phyloP scores from a whole-genome alignment of 2,113 vertebrate genomes.

The Lanius ludovicianus region DNA sequence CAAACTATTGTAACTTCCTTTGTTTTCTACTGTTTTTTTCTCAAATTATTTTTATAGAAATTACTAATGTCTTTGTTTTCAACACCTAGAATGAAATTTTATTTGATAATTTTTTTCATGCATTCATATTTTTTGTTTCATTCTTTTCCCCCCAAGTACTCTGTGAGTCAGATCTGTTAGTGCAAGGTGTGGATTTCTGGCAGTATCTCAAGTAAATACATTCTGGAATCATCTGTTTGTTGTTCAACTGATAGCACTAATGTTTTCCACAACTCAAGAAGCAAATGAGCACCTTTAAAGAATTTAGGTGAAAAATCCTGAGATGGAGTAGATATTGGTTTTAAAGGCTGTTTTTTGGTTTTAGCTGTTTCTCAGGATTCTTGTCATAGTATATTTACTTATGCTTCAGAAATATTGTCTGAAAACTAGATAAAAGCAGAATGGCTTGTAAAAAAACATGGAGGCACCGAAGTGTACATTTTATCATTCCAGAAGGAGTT shows the following conservation, averaged over 20 bases:
- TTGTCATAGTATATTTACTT: background rate
- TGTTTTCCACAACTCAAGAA: background rate
- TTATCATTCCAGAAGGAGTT: background rate
- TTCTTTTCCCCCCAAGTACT: too few species aligned
- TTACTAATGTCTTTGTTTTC: background rate
- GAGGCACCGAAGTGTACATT: background rate
- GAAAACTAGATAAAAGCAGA: background rate
- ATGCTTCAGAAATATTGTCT: background rate
- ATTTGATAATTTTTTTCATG: background rate
- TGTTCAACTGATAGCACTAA: background rate
- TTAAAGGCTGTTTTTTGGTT: background rate
- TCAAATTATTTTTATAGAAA: background rate
- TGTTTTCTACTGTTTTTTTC: background rate
- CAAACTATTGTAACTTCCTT: background rate
- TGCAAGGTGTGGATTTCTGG: background rate
- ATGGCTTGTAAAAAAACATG: background rate
- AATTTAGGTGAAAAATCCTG: background rate
- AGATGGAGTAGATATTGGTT: background rate
- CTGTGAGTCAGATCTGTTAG: background rate
- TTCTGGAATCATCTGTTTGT: background rate
- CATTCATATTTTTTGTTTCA: background rate
- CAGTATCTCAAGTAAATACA: background rate
- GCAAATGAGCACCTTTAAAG: background rate
- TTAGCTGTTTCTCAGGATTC: background rate
- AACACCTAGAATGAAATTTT: background rate